These are phyloP conservation scores for Urophycis tenuis DNA, from an alignment of 2,797 vertebrate species.

Conservation along the genomic window DNA sequence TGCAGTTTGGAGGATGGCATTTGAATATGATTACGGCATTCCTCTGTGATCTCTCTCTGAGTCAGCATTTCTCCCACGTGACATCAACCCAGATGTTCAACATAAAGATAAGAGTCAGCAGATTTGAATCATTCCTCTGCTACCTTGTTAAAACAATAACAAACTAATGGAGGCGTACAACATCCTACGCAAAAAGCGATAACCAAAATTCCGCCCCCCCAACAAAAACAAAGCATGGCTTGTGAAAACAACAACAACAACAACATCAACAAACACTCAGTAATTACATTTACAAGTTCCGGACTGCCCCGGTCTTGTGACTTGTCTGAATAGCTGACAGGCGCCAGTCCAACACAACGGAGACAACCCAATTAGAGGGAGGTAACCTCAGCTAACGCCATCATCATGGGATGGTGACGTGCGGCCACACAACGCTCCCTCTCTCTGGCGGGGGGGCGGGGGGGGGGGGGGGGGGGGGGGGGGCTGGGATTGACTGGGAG, in stretches of 20 bases:
- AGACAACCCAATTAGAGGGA: conserved; percentile 43
- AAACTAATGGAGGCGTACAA: neutral
- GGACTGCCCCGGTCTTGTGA: conserved; percentile 50
- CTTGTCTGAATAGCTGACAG: conserved; percentile 45
- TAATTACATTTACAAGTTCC: conserved; percentile 52
- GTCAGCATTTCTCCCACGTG: neutral
- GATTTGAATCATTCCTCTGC: neutral
- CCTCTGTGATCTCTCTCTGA: neutral
- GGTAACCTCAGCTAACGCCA: conserved; percentile 13
- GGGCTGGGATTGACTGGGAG: neutral
- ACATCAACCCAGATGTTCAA: neutral
- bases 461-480: no score
- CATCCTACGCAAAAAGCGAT: neutral
- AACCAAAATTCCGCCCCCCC: no score
- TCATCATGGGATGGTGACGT: conserved; percentile 28
- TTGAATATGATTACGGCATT: neutral
- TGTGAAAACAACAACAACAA: conserved; percentile 18
- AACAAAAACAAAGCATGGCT: conserved; percentile 15
- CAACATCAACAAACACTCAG: conserved; percentile 42
- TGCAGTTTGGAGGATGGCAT: neutral
- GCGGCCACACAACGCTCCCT: conserved; percentile 18
- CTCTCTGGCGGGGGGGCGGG: no score
- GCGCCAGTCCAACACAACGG: conserved; percentile 40
- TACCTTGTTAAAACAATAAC: neutral
- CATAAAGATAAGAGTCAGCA: neutral